Percentiles rank a stretch among this genome's conserved stretches.
phyloP scores from a whole-genome alignment of 2,797 vertebrate genomes.

The Sebastes minor region DNA sequence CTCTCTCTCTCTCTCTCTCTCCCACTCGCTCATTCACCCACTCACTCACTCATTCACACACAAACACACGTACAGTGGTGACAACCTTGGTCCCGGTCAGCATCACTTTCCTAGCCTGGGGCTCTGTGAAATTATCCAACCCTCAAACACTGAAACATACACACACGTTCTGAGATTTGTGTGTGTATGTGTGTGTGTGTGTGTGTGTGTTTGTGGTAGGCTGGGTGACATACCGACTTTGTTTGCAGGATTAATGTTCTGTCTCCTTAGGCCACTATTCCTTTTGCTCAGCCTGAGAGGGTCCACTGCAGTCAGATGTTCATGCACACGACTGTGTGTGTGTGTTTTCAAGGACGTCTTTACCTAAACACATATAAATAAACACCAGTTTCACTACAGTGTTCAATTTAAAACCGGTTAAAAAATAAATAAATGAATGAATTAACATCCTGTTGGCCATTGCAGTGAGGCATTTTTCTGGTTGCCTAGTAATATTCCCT shows the following conservation, averaged over 20 bases:
- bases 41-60: neutral
- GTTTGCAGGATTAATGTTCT: slow-evolving; percentile 29
- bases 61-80: neutral
- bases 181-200: no score
- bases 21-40: neutral
- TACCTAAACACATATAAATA: neutral
- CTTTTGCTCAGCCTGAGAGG: slow-evolving; percentile 1
- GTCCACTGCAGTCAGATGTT: neutral
- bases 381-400: neutral
- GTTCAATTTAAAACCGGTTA: neutral
- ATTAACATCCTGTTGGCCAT: neutral
- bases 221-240: slow-evolving; percentile 25
- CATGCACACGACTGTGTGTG: no score
- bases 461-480: neutral
- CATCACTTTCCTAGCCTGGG: neutral
- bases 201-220: neutral
- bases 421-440: neutral
- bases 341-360: neutral
- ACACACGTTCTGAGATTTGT: neutral
- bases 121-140: slow-evolving; percentile 35
- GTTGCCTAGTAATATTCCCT: neutral
- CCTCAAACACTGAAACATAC: slow-evolving; percentile 8
- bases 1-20: neutral
- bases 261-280: slow-evolving; percentile 2
- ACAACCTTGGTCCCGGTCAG: slow-evolving; percentile 32